Percentiles rank a stretch among this genome's conserved stretches.
Evolutionary conservation across 1,140 invertebrate genomes (phyloP).

Genomic region (Lucilia sericata): DNA sequence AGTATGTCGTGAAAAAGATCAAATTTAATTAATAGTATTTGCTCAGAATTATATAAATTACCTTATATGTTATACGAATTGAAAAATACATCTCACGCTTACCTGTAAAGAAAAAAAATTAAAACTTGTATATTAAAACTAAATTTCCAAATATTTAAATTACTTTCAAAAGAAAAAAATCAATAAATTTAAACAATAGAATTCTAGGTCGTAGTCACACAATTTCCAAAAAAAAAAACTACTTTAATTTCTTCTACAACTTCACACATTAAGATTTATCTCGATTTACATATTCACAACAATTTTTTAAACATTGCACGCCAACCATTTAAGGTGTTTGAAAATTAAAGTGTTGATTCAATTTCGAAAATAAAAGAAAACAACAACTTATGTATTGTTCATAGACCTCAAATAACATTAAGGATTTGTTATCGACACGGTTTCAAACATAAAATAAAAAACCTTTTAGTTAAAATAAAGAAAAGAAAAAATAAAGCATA

Average conservation of each 20-base stretch:
- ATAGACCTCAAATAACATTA: not conserved
- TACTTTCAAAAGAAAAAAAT: not conserved
- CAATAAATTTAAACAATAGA: not conserved
- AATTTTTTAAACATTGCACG: not conserved
- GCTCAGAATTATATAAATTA: no score
- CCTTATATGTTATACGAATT: no score
- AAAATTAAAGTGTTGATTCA: slow-evolving; percentile 15
- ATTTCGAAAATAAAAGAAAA: not conserved
- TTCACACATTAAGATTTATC: not conserved
- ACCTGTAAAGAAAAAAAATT: no score
- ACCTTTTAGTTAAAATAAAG: not conserved
- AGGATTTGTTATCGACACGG: not conserved
- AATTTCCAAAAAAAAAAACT: no score
- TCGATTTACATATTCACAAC: not conserved
- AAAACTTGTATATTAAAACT: not conserved
- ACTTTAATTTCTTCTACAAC: no score
- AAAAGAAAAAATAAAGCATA: not conserved
- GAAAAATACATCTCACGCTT: no score
- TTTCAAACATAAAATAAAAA: not conserved
- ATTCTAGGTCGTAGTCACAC: not conserved
- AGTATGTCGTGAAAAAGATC: no score
- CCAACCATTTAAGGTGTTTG: not conserved
- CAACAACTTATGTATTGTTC: not conserved
- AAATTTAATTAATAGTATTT: no score
- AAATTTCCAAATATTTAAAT: not conserved